A percentile compares a stretch with the other conserved stretches of the same genome.
Conservation (phyloP, 2,888 invertebrate species). For the Neoaliturus tenellus region DNA sequence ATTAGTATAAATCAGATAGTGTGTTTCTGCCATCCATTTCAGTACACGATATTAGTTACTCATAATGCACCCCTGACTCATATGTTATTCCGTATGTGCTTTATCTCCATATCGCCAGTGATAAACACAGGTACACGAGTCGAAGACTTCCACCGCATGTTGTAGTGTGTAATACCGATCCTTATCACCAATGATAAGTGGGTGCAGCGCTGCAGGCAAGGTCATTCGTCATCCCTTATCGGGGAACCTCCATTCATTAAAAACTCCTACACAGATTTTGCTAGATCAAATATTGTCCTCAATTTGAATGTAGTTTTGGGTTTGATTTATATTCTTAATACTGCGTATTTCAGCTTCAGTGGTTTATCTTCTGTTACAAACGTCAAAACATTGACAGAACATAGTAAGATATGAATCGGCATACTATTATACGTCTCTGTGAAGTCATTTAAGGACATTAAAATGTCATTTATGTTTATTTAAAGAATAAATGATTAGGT, state of each 20-base stretch:
- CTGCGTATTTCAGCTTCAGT: too few relatives aligned
- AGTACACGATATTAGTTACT: not conserved
- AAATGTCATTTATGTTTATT: too few relatives aligned
- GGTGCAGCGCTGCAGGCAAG: not conserved
- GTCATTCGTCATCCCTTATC: slow-evolving; percentile 2
- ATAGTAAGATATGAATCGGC: too few relatives aligned
- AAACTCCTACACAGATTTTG: not conserved
- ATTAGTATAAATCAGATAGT: too few relatives aligned
- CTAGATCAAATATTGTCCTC: not conserved
- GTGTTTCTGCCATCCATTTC: too few relatives aligned
- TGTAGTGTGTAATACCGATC: not conserved
- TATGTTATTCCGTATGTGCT: not conserved
- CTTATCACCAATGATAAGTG: slow-evolving; percentile 6
- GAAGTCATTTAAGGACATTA: too few relatives aligned
- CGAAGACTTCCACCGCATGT: not conserved
- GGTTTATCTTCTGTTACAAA: too few relatives aligned
- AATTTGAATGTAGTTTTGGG: too few relatives aligned
- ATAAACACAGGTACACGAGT: not conserved
- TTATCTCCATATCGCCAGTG: not conserved
- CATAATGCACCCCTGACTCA: not conserved
- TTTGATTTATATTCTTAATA: too few relatives aligned
- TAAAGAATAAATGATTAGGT: too few relatives aligned
- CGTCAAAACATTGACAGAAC: too few relatives aligned
- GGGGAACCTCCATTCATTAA: not conserved
- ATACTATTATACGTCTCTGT: too few relatives aligned